Evolutionary conservation across 2,113 vertebrate genomes (phyloP).

Genomic region (human (Homo sapiens)): GRCh38 chr3:184644501-184645000

Average conservation of each 20-base stretch:
- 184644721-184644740: not conserved
- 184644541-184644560: not conserved
- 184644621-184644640: not conserved
- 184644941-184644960: no score
- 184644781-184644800: not conserved
- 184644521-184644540: not conserved
- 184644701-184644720: constrained; percentile 5
- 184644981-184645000: no score
- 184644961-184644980: no score
- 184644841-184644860: no score
- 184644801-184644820: not conserved
- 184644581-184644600: not conserved
- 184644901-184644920: no score
- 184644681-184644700: not conserved
- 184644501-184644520: not conserved
- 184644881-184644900: no score
- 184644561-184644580: not conserved
- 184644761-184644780: not conserved
- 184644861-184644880: no score
- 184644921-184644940: no score
- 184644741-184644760: not conserved
- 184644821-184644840: not conserved
- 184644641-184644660: not conserved
- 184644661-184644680: not conserved
- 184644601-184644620: not conserved